A percentile compares a stretch with the other conserved stretches of the same genome.
Conservation (phyloP, 1,140 invertebrate genomes). For the Ctenoplectra terminalis region DNA sequence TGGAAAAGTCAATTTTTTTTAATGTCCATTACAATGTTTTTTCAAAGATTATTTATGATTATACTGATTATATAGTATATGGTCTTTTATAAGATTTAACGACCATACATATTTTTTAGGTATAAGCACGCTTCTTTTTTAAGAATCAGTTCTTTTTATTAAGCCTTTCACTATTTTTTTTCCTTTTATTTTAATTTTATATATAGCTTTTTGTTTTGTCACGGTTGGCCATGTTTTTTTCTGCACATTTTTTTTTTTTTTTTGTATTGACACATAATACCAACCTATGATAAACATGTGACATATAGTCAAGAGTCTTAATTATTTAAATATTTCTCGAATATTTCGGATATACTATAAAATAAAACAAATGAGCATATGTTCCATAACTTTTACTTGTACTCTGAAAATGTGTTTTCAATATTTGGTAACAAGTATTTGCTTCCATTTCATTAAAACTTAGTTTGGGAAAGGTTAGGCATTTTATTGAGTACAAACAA, state of each 20-base stretch:
- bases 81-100: not conserved
- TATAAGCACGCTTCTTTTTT: constrained; percentile 65
- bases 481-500: constrained; percentile 33
- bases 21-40: not conserved
- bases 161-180: constrained; percentile 43
- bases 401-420: constrained; percentile 17
- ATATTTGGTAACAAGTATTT: not conserved
- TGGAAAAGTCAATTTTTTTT: not conserved
- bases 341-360: constrained; percentile 39
- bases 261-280: constrained; percentile 57
- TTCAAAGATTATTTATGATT: constrained; percentile 1
- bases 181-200: constrained; percentile 33
- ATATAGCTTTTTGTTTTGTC: constrained; percentile 77
- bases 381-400: constrained; percentile 63
- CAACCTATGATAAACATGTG: constrained; percentile 45
- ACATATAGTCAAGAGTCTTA: constrained; percentile 46
- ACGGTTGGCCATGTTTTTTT: constrained; percentile 69
- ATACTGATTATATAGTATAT: constrained; percentile 11
- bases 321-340: constrained; percentile 18
- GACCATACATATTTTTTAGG: constrained; percentile 41
- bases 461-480: constrained; percentile 14
- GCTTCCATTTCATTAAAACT: not conserved
- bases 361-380: constrained; percentile 49
- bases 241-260: constrained; percentile 73
- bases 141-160: constrained; percentile 55